Evolutionary conservation across 2,888 invertebrate species (phyloP), one percentile per base, ranked within the genome.

Genomic region (Dicyrtoma fusca): DNA sequence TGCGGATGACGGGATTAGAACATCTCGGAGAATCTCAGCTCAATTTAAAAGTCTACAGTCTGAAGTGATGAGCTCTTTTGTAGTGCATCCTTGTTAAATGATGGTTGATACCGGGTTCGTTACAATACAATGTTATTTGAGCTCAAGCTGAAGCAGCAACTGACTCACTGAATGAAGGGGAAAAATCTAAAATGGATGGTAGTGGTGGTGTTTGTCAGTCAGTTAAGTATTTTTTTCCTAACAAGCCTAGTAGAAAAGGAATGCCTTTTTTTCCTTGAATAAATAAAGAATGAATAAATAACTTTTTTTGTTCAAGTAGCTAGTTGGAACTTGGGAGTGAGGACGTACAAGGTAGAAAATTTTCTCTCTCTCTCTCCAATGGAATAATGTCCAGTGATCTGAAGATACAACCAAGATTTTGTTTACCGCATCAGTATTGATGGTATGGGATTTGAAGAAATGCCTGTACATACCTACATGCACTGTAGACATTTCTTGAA

Each of bases 211-310:
- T 34, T 34, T 34, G 34, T 34, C 34, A 34, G 64, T 64, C 64
- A 64, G 64, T 64, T 49, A 64, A 64, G 17, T 23, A 14, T 64
- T 64, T 49, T 63, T 63, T 47, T 62, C 19, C 3, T 44, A 17
- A 21, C 42, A 4, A 55, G 23, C 34, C 34, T 14, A 47, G 11
- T 21, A 51, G 49, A 64, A n/a, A 26, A 64, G 64, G 64, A 64
- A 64, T 64, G 0, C 51, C 10, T 64, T 51, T 64, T 64, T 64
- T 64, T 19, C 23, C 51, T 51, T 49, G 51, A 51, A 49, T 49
- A 64, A 66, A 66, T 21, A 66, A 66, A 42, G 66, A 53, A 53
- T 66, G 53, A 42, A 66, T 53, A 66, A 66, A 66, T 49, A 66
- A 61, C 14, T 42, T 59, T 61, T 61, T 61, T 57, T 26, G 61